Base-by-base conservation (phyloP, 2,797 vertebrate genomes). In the Argyrosomus regius region DNA sequence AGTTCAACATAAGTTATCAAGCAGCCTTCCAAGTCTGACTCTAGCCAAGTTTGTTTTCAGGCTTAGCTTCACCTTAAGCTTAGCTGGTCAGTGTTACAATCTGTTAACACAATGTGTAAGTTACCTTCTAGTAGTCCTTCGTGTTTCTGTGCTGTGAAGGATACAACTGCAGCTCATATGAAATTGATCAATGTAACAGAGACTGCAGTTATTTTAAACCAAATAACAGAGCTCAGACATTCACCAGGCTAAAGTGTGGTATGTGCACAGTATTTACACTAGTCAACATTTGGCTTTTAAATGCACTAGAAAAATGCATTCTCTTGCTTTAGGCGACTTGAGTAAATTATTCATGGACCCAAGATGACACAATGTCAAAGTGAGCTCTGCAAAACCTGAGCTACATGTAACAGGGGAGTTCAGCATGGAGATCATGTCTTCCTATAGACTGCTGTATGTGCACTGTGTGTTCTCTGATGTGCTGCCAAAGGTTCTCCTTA, bases 261-360 rank as follows among this genome's bases (percentile, higher is more conserved):
- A 52, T 53, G 22, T 61, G 24, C 49, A 68, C 57, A 39, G 35
- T 28, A 26, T 39, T 54, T 41, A 35, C 45, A 52, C 8, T 35
- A 52, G 20, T 63, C 18, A 28, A 31, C 35, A 24, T 17, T 7
- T 18, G 18, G 53, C 53, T 52, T 71, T 56, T 61, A 43, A 66
- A 72, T 41, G 24, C 41, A 8, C 17, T 2, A 76, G 43, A 49
- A 71, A 78, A 65, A 39, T 43, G 45, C 10, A 68, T 63, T 39
- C 41, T 53, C 43, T 20, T 56, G 77, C 64, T 57, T 31, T 24
- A n/a, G 62, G 12, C 22, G 31, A 46, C 12, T 50, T 50, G 3
- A 31, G 26, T 62, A 14, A 39, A 52, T 73, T 63, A 66, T 72
- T 67, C 12, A 63, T 68, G 13, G 28, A n/a, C 68, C 18, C 22